Evolutionary conservation across 2,113 vertebrate genomes (phyloP).

Genomic region (Clinocottus analis): DNA sequence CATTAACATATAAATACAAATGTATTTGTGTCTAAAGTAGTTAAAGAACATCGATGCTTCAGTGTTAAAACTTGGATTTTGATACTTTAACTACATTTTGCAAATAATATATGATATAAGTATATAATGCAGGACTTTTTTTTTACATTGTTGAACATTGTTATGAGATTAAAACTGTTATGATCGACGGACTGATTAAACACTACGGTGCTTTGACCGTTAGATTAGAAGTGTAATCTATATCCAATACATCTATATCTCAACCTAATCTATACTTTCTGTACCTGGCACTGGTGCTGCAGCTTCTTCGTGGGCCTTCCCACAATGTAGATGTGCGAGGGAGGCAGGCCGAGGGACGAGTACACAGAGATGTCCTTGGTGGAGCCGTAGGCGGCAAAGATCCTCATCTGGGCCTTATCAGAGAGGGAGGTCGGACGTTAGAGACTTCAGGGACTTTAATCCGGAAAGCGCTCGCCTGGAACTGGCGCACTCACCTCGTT

Average conservation of each 20-base stretch:
- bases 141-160: not conserved
- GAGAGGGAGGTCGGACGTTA: slow-evolving; percentile 5
- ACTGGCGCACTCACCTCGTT: slow-evolving; percentile 80
- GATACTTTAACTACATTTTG: no score
- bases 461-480: not conserved
- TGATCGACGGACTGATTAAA: not conserved
- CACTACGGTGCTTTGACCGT: not conserved
- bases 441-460: not conserved
- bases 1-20: not conserved
- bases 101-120: no score
- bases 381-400: slow-evolving; percentile 94
- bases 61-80: no score
- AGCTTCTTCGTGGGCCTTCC: slow-evolving; percentile 96
- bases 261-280: not conserved
- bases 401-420: slow-evolving; percentile 91
- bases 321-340: slow-evolving; percentile 97
- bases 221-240: not conserved
- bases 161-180: not conserved
- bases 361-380: slow-evolving; percentile 98
- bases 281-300: slow-evolving; percentile 96
- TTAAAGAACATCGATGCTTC: no score
- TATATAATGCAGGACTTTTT: not conserved
- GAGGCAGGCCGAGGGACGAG: slow-evolving; percentile 90
- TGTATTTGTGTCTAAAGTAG: no score
- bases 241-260: no score